Conservation (phyloP, 2,888 invertebrate genomes). For the Callimorpha dominula region DNA sequence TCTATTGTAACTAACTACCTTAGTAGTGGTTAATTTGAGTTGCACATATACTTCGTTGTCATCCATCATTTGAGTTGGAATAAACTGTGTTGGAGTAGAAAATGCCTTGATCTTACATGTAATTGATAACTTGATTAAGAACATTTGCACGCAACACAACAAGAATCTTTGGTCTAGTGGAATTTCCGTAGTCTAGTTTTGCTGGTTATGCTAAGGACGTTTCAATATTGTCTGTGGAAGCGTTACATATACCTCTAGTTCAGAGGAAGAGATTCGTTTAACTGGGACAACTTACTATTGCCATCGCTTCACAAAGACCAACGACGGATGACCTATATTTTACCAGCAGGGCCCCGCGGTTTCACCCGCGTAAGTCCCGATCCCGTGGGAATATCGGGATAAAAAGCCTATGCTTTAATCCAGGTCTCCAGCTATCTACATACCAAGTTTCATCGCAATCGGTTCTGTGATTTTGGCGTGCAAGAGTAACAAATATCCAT, state of each 20-base stretch:
- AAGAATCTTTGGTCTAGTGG: too few species aligned
- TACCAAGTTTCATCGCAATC: too few species aligned
- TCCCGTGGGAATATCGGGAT: too few species aligned
- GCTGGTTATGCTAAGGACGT: background rate
- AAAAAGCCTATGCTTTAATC: too few species aligned
- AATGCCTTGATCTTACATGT: too few species aligned
- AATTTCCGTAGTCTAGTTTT: background rate
- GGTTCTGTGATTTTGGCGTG: too few species aligned
- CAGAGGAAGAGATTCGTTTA: background rate
- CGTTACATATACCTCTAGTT: background rate
- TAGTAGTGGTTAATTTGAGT: constrained; percentile 17
- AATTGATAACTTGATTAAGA: background rate
- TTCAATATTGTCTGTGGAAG: background rate
- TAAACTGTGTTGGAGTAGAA: background rate
- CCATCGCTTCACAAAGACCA: background rate
- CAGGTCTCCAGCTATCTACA: too few species aligned
- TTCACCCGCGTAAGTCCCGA: too few species aligned
- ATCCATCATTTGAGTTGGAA: constrained; percentile 4
- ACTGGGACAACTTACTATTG: background rate
- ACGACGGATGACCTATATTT: background rate
- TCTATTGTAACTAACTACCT: constrained; percentile 18
- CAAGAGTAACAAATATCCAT: too few species aligned
- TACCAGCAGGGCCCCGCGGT: too few species aligned
- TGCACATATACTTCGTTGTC: constrained; percentile 4
- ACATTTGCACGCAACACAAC: background rate